Evolutionary conservation across 64 coral and sea anemone genomes (phyloP), one percentile per base, ranked within the genome.

Genomic region (Porites australiensis): DNA sequence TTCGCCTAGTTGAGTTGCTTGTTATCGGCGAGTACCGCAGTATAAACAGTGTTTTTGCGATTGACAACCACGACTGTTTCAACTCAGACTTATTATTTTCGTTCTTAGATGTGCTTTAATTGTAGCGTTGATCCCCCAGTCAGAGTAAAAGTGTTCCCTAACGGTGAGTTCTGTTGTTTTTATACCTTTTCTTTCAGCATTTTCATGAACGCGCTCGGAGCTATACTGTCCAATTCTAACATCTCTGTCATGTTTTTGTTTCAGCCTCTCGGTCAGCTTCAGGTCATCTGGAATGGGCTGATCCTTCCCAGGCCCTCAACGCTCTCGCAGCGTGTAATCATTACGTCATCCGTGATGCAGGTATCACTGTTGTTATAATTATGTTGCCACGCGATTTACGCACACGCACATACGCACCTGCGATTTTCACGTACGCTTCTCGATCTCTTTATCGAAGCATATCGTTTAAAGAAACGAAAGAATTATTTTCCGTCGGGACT

Each of bases 271-370:
- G 83, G 69, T 96, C 89, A 44, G 77, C 88, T 20, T 90, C 97
- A 4, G 97, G 97, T 37, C 73, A 96, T 44, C 73, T 98, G 45
- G 98, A 99, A 64, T 99, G 98, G 98, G 45, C 19, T 16, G 87
- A 58, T 19, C 94, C 70, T 9, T 80, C 79, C 8, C 91, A 79
- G 15, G 92, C 98, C 2, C 21, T 99, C 2, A 83, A 93, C 9
- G 94, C 91, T 5, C 27, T 99, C 4, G 94, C 90, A 54, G 62
- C 64, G 1, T 96, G 94, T 49, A 99, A 99, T 55, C 98, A 99
- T 86, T 93, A 81, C 53, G 98, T 99, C 18, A 87, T 99, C 50
- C 91, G 94, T 72, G 93, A 99, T 65, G 44, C 69, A 62, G 88
- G 98, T 94, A 88, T 68, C 53, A 20, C 74, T 14, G 14, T 12